A percentile compares a stretch with the other conserved stretches of the same genome.
Evolutionary conservation across 2,888 invertebrate species (phyloP).

Genomic region (Pycnomerus fuliginosus): DNA sequence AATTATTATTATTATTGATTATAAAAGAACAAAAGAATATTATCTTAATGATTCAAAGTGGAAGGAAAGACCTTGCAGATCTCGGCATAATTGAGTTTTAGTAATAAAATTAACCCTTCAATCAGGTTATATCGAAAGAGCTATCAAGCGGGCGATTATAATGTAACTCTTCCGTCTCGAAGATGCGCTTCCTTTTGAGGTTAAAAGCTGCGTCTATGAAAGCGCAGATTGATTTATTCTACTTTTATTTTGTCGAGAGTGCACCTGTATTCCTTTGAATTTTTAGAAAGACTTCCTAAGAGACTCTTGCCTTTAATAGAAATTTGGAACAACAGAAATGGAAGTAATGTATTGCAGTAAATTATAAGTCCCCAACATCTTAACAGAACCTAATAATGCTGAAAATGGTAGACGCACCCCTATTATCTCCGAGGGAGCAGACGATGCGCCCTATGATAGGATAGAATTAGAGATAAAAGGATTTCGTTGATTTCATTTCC

Average conservation of each 20-base stretch:
- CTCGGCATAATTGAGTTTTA: slow-evolving; percentile 31
- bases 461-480: slow-evolving; percentile 33
- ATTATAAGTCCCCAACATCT: slow-evolving; percentile 4
- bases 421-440: slow-evolving; percentile 28
- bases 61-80: slow-evolving; percentile 28
- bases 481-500: slow-evolving; percentile 38
- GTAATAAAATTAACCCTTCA: slow-evolving; percentile 36
- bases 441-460: slow-evolving; percentile 29
- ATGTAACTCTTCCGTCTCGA: slow-evolving; percentile 24
- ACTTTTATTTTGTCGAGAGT: no score
- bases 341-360: neutral
- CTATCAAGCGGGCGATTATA: slow-evolving; percentile 23
- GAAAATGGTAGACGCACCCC: slow-evolving; percentile 25
- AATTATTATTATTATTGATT: no score
- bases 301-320: no score
- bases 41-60: no score
- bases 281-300: no score
- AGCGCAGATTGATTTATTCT: slow-evolving; percentile 14
- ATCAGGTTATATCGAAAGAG: slow-evolving; percentile 28
- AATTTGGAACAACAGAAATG: neutral
- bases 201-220: slow-evolving; percentile 19
- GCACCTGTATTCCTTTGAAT: no score
- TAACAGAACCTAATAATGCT: slow-evolving; percentile 25
- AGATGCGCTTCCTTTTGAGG: slow-evolving; percentile 21
- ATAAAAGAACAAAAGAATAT: no score